Base-by-base conservation (phyloP, 2,113 vertebrate genomes). In the Polypterus senegalus region DNA sequence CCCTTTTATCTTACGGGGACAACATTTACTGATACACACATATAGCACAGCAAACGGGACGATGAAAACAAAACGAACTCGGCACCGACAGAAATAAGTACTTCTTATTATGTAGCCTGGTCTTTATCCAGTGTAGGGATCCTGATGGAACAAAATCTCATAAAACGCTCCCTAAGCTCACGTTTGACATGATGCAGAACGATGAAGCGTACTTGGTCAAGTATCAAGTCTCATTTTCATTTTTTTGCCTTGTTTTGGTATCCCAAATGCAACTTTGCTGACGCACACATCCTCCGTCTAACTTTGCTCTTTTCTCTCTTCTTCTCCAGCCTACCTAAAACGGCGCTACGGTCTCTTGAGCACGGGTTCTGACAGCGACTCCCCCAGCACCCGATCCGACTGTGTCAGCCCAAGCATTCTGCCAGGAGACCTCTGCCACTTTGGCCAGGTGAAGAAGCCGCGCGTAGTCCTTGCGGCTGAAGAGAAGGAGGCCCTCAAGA, bases 401-500 rank as follows among this genome's bases (percentile, higher is more conserved):
- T 97, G 93, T 2, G 73, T 92, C 70, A 98, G 96, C 75, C 96
- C 94, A 0, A 72, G 86, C 54, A 74, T 85, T 66, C 81, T 84
- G 49, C 76, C 88, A 0, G 83, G 89, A 70, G 93, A 97, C 63
- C 79, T 90, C 76, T 88, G 91, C 73, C 77, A 81, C 8, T 89
- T 92, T 67, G 85, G 88, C 66, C 94, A 98, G 74, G 85, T 86
- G 68, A 99, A 99, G 83, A 99, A 99, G 67, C 87, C 92, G 0
- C 81, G 96, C 0, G 96, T 99, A 68, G 96, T 99, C 69, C 80
- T 99, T 69, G 95, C 91, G 0, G 86, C 93, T 0, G 91, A 94
- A 72, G 95, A 98, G 84, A 98, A 98, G 69, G 96, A 97, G 73
- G 86, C 92, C 5, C 81, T 99, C 64, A 89, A 87, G 66, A 94